phyloP scores from a whole-genome alignment of 1,140 invertebrate species.

The Pogonomyrmex barbatus region DNA sequence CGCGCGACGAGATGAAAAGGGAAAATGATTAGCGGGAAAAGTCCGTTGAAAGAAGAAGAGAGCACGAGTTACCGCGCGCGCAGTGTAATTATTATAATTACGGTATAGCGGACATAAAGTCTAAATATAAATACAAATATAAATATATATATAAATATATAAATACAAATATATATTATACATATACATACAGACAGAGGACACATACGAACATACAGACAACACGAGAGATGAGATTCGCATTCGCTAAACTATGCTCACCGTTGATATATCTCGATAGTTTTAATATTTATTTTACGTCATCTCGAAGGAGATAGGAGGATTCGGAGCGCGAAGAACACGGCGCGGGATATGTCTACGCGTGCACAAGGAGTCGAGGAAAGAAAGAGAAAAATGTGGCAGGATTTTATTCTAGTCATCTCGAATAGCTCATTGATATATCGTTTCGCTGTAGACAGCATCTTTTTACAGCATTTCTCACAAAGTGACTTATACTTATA shows the following conservation, averaged over 20 bases:
- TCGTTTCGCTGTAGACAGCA: background rate
- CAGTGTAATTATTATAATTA: slow-evolving; percentile 75
- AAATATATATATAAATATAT: slow-evolving; percentile 72
- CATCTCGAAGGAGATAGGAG: slow-evolving; percentile 31
- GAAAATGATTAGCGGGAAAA: slow-evolving; percentile 17
- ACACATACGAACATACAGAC: slow-evolving; percentile 58
- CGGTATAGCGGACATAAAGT: slow-evolving; percentile 62
- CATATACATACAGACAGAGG: slow-evolving; percentile 64
- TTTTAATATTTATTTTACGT: slow-evolving; percentile 76
- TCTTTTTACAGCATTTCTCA: background rate
- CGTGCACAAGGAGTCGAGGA: slow-evolving; percentile 1
- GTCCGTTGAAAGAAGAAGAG: slow-evolving; percentile 32
- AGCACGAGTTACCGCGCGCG: slow-evolving; percentile 59
- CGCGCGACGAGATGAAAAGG: slow-evolving; percentile 27
- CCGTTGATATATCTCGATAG: slow-evolving; percentile 71
- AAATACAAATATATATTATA: slow-evolving; percentile 69
- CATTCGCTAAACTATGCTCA: slow-evolving; percentile 66
- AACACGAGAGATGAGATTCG: slow-evolving; percentile 49
- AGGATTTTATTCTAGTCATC: slow-evolving; percentile 43
- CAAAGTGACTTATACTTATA: too few relatives aligned
- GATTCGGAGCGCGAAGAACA: slow-evolving; percentile 38
- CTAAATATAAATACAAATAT: slow-evolving; percentile 72
- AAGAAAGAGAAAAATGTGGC: background rate
- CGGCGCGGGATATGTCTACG: background rate
- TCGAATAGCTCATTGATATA: slow-evolving; percentile 4